Percentiles rank a stretch among this genome's conserved stretches.
These are phyloP conservation scores for Neopipo cinnamomea DNA, from an alignment of 2,113 vertebrate genomes.

Conservation along the genomic window DNA sequence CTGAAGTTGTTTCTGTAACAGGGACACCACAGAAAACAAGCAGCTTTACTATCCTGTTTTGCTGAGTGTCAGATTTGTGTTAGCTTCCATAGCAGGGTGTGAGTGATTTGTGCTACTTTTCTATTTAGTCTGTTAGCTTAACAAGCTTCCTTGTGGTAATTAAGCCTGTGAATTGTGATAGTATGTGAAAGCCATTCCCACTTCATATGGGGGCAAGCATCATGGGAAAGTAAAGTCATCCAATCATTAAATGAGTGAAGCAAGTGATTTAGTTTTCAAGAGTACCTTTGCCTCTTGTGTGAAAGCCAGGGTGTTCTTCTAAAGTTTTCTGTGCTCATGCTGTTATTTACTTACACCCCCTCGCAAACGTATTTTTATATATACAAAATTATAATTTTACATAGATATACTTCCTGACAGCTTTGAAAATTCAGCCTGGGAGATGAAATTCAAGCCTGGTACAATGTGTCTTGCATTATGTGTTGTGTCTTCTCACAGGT, in stretches of 20 bases:
- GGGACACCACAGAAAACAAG: neutral
- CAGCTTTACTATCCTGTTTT: neutral
- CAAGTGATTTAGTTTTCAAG: neutral
- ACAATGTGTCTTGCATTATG: fast-evolving
- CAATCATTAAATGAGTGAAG: neutral
- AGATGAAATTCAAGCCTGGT: neutral
- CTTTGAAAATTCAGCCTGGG: neutral
- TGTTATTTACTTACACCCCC: neutral
- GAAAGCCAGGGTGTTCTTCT: neutral
- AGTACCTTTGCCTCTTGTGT: neutral
- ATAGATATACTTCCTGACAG: neutral
- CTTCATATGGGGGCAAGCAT: neutral
- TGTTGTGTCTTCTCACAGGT: neutral
- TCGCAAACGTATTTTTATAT: neutral
- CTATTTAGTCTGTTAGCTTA: neutral
- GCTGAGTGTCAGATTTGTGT: neutral
- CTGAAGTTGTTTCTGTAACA: neutral
- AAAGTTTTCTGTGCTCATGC: neutral
- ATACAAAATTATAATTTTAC: too few species aligned
- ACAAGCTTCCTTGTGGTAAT: neutral
- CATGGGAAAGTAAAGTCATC: neutral
- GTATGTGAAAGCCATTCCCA: neutral
- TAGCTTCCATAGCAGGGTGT: neutral
- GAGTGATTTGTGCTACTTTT: neutral
- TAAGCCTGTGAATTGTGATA: neutral